Conservation (phyloP, 2,888 invertebrate genomes). For the Frankliniella intonsa region DNA sequence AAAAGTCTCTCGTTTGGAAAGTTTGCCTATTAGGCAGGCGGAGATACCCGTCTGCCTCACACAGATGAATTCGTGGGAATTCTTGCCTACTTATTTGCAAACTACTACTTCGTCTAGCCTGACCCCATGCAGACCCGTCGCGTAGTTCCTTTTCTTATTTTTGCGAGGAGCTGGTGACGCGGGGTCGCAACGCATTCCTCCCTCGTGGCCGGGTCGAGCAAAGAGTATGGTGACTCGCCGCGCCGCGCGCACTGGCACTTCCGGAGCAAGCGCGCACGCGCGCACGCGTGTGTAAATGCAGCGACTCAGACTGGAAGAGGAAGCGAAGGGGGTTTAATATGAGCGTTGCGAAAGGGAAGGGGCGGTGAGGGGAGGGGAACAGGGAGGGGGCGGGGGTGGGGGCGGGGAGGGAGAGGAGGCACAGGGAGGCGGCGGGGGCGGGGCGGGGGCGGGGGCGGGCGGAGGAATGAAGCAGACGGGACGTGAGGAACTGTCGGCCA, state of each 20-base stretch:
- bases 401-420: background rate
- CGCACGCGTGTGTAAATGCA: background rate
- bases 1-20: too few relatives aligned
- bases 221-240: background rate
- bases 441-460: background rate
- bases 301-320: background rate
- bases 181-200: too few relatives aligned
- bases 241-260: background rate
- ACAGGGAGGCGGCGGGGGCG: background rate
- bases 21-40: too few relatives aligned
- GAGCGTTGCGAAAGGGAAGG: background rate
- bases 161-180: too few relatives aligned
- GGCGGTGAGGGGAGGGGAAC: background rate
- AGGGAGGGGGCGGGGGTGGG: background rate
- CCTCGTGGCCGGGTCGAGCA: too few relatives aligned
- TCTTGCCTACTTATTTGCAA: too few relatives aligned
- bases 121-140: too few relatives aligned
- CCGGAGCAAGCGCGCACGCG: background rate
- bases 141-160: too few relatives aligned
- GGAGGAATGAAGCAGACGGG: background rate
- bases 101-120: too few relatives aligned
- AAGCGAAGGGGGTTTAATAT: background rate
- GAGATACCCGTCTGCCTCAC: too few relatives aligned
- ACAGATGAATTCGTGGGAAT: too few relatives aligned
- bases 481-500: conserved; percentile 10